These are phyloP conservation scores for Nephila pilipes DNA, from an alignment of 1,140 invertebrate species.

Conservation along the genomic window DNA sequence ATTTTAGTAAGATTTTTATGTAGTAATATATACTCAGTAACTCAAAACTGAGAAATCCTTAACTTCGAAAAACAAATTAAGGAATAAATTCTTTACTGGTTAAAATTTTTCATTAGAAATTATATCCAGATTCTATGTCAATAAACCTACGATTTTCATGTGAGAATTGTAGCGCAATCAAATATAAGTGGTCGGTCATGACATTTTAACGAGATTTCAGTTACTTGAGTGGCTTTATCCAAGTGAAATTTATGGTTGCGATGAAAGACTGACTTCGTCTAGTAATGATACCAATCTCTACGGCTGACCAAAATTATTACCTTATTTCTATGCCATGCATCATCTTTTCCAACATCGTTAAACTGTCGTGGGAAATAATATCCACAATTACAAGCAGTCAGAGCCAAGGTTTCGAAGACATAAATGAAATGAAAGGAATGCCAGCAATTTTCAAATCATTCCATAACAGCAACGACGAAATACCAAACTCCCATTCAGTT, in stretches of 20 bases:
- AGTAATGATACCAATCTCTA: slow-evolving; percentile 27
- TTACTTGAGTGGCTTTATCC: slow-evolving; percentile 16
- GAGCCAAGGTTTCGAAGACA: slow-evolving; percentile 1
- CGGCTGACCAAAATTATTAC: slow-evolving; percentile 19
- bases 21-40: too few relatives aligned
- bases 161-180: slow-evolving; percentile 2
- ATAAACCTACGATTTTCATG: background rate
- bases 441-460: slow-evolving; percentile 42
- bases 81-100: too few relatives aligned
- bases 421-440: slow-evolving; percentile 60
- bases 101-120: too few relatives aligned
- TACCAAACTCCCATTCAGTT: background rate
- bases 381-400: slow-evolving; percentile 48
- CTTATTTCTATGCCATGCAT: slow-evolving; percentile 5
- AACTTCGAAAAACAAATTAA: too few relatives aligned
- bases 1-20: too few relatives aligned
- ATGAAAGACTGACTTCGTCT: slow-evolving; percentile 1
- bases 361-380: slow-evolving; percentile 57
- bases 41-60: too few relatives aligned
- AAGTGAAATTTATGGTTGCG: background rate
- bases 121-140: background rate
- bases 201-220: slow-evolving; percentile 23
- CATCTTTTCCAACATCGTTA: slow-evolving; percentile 44
- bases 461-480: background rate
- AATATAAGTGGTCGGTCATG: background rate